Percentiles rank a stretch among this genome's conserved stretches.
Evolutionary conservation across 1,140 invertebrate genomes (phyloP).

Genomic region (Zaprionus ghesquierei): DNA sequence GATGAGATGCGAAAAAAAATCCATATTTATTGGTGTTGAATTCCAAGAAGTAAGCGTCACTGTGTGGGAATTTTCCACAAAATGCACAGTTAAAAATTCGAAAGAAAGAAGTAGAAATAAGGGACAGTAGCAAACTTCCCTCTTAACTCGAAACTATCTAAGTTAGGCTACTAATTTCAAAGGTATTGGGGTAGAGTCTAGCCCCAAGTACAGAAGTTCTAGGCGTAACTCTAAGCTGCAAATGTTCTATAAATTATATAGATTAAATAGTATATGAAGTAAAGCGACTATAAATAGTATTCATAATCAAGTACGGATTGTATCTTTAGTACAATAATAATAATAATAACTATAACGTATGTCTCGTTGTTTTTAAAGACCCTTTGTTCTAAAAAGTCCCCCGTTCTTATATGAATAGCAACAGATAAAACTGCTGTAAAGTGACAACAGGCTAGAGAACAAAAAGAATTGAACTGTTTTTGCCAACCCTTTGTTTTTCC

Average conservation of each 20-base stretch:
- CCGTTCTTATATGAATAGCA: constrained; percentile 7
- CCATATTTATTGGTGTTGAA: constrained; percentile 32
- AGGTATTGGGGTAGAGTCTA: too few species aligned
- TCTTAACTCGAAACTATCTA: not conserved
- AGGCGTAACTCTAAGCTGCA: too few species aligned
- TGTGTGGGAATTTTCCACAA: constrained; percentile 43
- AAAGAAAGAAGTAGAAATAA: constrained; percentile 6
- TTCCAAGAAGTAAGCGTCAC: constrained; percentile 40
- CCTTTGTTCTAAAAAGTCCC: not conserved
- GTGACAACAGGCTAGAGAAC: constrained; percentile 14
- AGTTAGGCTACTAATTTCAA: too few species aligned
- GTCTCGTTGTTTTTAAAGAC: not conserved
- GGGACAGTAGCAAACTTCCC: not conserved
- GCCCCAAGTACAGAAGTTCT: too few species aligned
- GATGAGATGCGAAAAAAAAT: not conserved
- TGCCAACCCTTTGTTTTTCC: constrained; percentile 16
- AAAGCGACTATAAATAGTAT: not conserved
- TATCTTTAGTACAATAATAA: constrained; percentile 5
- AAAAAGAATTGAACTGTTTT: constrained; percentile 52
- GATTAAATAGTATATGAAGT: not conserved
- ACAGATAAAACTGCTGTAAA: constrained; percentile 28
- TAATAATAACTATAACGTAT: not conserved
- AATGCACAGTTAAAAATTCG: constrained; percentile 6
- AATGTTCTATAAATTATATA: too few species aligned
- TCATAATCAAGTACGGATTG: not conserved